Evolutionary conservation across 2,797 vertebrate species (phyloP).

Genomic region (Xyrichtys novacula): DNA sequence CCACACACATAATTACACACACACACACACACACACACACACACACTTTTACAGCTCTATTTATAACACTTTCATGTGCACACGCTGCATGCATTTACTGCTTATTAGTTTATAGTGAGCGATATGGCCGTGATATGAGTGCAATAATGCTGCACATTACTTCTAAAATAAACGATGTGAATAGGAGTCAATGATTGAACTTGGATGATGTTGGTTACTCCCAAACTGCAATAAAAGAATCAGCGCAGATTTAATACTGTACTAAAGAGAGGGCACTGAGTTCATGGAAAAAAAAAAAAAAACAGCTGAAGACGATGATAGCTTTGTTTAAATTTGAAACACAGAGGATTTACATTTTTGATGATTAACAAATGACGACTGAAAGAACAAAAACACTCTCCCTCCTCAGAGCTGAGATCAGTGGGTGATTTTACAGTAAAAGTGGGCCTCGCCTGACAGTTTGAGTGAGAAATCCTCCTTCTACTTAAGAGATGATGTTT

Average conservation of each 20-base stretch:
- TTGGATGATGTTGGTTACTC: conserved; percentile 28
- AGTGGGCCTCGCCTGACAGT: neutral
- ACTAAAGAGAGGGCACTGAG: conserved; percentile 49
- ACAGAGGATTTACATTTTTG: neutral
- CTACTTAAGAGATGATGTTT: conserved; percentile 1
- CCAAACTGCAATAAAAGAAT: conserved; percentile 61
- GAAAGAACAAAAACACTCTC: neutral
- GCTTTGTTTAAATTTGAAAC: neutral
- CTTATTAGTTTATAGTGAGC: conserved; percentile 50
- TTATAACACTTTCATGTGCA: conserved; percentile 13
- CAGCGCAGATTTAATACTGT: conserved; percentile 27
- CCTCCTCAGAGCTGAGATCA: neutral
- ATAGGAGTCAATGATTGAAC: conserved; percentile 66
- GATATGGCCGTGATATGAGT: conserved; percentile 44
- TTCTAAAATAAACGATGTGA: conserved; percentile 52
- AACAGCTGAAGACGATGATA: neutral
- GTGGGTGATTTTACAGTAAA: neutral
- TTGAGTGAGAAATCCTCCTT: neutral
- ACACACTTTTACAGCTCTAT: conserved; percentile 6
- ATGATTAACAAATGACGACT: neutral
- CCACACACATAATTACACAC: conserved; percentile 4
- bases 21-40: neutral
- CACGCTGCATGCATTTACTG: conserved; percentile 27
- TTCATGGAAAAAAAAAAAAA: conserved; percentile 24
- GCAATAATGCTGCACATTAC: conserved; percentile 39